Percentiles rank a stretch among this genome's conserved stretches.
Evolutionary conservation across 2,888 invertebrate genomes (phyloP).

Genomic region (Selenia dentaria): DNA sequence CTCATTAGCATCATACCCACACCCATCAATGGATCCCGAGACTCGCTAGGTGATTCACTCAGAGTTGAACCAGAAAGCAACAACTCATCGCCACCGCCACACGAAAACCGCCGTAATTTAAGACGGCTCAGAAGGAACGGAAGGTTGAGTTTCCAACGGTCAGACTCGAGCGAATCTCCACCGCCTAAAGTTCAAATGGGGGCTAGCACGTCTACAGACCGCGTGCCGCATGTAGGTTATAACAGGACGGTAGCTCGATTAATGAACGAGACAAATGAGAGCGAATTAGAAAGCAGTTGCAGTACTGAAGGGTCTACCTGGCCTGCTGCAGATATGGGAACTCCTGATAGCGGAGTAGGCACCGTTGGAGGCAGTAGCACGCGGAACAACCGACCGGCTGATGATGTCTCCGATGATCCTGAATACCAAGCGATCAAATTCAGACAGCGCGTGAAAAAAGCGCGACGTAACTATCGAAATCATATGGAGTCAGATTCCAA

Average conservation of each 20-base stretch:
- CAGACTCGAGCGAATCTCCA: conserved; percentile 74
- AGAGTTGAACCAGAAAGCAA: conserved; percentile 56
- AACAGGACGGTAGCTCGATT: conserved; percentile 70
- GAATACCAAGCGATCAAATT: conserved; percentile 81
- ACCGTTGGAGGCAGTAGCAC: conserved; percentile 65
- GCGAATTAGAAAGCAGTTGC: conserved; percentile 77
- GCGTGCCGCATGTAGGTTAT: conserved; percentile 53
- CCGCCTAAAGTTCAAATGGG: conserved; percentile 57
- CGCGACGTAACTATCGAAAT: conserved; percentile 86
- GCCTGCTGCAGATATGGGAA: conserved; percentile 50
- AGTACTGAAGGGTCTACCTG: conserved; percentile 69
- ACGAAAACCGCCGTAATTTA: conserved; percentile 53
- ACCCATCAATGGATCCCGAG: conserved; percentile 84
- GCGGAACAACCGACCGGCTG: conserved; percentile 50
- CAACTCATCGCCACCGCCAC: conserved; percentile 46
- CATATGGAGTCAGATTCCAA: conserved; percentile 88
- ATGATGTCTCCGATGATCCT: conserved; percentile 70
- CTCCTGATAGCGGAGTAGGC: conserved; percentile 73
- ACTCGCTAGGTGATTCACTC: conserved; percentile 66
- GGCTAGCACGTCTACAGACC: conserved; percentile 50
- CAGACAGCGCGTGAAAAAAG: conserved; percentile 85
- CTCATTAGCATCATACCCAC: conserved; percentile 85
- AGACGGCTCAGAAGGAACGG: conserved; percentile 61
- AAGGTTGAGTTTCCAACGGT: conserved; percentile 54
- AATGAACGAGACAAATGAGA: conserved; percentile 79